Conservation (phyloP, 2,888 invertebrate genomes). For the Archips xylosteana region DNA sequence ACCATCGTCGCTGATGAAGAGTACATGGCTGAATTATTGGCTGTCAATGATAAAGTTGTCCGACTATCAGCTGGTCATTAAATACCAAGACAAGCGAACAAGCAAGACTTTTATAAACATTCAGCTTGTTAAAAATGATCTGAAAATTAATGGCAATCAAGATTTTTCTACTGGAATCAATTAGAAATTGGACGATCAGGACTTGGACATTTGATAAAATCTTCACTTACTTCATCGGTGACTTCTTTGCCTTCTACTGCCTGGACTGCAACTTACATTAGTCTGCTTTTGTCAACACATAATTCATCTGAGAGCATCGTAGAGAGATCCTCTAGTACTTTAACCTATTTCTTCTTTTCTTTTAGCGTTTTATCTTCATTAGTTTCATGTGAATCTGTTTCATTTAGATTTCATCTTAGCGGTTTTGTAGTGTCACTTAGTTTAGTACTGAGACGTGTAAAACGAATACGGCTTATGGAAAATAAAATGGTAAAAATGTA, state of each 20-base stretch:
- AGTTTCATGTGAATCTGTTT: constrained; percentile 19
- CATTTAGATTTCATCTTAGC: constrained; percentile 33
- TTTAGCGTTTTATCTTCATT: constrained; percentile 20
- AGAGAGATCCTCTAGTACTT: constrained; percentile 11
- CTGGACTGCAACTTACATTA: not conserved
- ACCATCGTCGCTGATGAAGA: constrained; percentile 90
- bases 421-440: constrained; percentile 30
- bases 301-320: not conserved
- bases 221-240: not conserved
- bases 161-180: not conserved
- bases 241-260: not conserved
- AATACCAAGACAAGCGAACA: constrained; percentile 14
- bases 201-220: not conserved
- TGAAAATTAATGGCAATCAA: not conserved
- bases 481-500: constrained; percentile 57
- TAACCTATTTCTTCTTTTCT: not conserved
- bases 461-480: constrained; percentile 63
- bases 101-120: not conserved
- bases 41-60: constrained; percentile 90
- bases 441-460: constrained; percentile 52
- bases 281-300: not conserved
- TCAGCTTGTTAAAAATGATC: not conserved
- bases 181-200: not conserved
- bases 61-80: constrained; percentile 74
- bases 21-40: constrained; percentile 90